Percentiles rank a stretch among this genome's conserved stretches.
Evolutionary conservation across 2,888 invertebrate genomes (phyloP).

Genomic region (Eupithecia exiguata): DNA sequence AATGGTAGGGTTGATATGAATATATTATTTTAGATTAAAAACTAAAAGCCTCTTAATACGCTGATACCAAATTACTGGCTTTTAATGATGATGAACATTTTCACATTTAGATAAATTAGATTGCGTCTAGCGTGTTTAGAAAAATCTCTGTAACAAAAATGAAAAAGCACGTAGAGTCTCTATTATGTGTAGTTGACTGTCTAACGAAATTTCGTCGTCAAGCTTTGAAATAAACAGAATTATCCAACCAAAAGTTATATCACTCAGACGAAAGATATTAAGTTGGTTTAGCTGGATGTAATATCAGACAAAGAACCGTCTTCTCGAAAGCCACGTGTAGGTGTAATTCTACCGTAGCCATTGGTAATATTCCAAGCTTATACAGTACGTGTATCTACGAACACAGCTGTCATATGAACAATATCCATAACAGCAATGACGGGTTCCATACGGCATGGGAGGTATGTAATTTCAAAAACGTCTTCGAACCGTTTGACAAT

Average conservation of each 20-base stretch:
- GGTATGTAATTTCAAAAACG: constrained; percentile 62
- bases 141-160: not conserved
- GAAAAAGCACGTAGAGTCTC: not conserved
- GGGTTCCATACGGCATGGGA: constrained; percentile 34
- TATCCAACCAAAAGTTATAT: constrained; percentile 30
- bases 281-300: constrained; percentile 25
- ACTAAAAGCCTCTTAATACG: constrained; percentile 13
- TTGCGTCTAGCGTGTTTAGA: not conserved
- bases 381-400: not conserved
- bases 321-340: constrained; percentile 19
- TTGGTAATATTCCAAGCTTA: not conserved
- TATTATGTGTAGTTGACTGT: not conserved
- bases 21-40: constrained; percentile 27
- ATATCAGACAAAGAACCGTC: constrained; percentile 29
- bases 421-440: not conserved
- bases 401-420: constrained; percentile 3
- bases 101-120: not conserved
- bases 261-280: constrained; percentile 34
- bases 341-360: constrained; percentile 2
- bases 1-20: constrained; percentile 30
- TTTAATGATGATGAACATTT: constrained; percentile 5
- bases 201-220: not conserved
- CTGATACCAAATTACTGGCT: constrained; percentile 5
- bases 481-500: constrained; percentile 63
- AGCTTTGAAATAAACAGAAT: constrained; percentile 22